Percentiles rank a stretch among this genome's conserved stretches.
Conservation (phyloP, 2,797 vertebrate genomes). For the Chlorospingus semifuscus region DNA sequence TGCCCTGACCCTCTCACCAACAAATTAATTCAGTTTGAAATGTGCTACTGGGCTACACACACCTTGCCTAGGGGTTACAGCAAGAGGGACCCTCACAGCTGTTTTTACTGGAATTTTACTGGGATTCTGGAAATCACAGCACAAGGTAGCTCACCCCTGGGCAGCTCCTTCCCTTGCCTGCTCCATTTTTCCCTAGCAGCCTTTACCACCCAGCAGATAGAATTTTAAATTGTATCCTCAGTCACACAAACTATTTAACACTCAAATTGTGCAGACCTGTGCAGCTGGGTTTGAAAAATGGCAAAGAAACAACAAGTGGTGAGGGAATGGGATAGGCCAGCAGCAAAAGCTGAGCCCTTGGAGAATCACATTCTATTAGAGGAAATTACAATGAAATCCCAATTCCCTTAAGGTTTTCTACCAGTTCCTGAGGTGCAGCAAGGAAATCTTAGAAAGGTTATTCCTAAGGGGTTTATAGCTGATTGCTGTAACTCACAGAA, state of each 20-base stretch:
- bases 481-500: not conserved
- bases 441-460: not conserved
- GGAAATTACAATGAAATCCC: not conserved
- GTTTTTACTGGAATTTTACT: not conserved
- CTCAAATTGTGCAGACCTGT: accelerated
- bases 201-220: not conserved
- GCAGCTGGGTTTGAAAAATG: not conserved
- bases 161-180: not conserved
- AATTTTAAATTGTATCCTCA: not conserved
- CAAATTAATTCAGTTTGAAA: not conserved
- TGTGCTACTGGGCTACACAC: not conserved
- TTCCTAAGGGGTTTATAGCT: not conserved
- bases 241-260: not conserved
- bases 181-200: not conserved
- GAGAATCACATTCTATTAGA: not conserved
- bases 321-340: not conserved
- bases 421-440: not conserved
- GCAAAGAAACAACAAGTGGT: not conserved
- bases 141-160: no score
- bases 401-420: not conserved
- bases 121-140: not conserved
- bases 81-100: accelerated
- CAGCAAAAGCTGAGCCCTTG: not conserved
- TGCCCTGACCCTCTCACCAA: not conserved
- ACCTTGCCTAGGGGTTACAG: not conserved